These are phyloP conservation scores for Limanda limanda DNA, from an alignment of 2,113 vertebrate genomes.

Conservation along the genomic window DNA sequence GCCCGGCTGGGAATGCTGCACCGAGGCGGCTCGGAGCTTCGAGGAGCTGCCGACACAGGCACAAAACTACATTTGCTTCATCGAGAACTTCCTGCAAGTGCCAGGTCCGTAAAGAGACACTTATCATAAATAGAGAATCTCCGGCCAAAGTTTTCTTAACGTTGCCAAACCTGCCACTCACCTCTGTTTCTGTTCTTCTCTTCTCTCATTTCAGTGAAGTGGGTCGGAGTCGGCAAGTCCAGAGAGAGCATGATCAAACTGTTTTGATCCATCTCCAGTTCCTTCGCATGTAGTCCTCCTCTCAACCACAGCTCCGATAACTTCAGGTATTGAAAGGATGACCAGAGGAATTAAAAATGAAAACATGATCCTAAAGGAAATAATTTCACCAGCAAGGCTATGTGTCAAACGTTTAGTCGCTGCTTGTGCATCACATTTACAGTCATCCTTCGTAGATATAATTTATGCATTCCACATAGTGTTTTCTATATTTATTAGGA, in stretches of 20 bases:
- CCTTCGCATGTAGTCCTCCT: background rate
- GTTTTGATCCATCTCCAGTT: conserved; percentile 62
- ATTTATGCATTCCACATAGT: conserved; percentile 63
- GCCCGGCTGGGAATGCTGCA: conserved; percentile 84
- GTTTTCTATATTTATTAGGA: conserved; percentile 55
- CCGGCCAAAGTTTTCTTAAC: background rate
- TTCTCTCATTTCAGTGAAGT: conserved; percentile 81
- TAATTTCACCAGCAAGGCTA: conserved; percentile 62
- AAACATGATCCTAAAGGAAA: conserved; percentile 10
- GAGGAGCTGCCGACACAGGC: conserved; percentile 80
- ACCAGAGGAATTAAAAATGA: conserved; percentile 42
- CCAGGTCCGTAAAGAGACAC: conserved; percentile 76
- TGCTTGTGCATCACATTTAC: conserved; percentile 49
- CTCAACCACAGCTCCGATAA: conserved; percentile 9
- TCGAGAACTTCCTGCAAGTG: conserved; percentile 82
- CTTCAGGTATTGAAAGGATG: conserved; percentile 41
- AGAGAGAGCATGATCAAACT: conserved; percentile 85
- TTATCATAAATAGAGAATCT: conserved; percentile 4
- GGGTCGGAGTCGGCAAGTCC: conserved; percentile 86
- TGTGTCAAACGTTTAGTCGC: conserved; percentile 24
- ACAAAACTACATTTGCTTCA: conserved; percentile 82
- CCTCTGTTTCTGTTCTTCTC: background rate
- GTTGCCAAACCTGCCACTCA: conserved; percentile 37
- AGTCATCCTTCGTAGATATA: conserved; percentile 13
- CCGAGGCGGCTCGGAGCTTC: conserved; percentile 78